Base-by-base conservation (phyloP, 2,113 vertebrate species). In the Urocitellus parryii region DNA sequence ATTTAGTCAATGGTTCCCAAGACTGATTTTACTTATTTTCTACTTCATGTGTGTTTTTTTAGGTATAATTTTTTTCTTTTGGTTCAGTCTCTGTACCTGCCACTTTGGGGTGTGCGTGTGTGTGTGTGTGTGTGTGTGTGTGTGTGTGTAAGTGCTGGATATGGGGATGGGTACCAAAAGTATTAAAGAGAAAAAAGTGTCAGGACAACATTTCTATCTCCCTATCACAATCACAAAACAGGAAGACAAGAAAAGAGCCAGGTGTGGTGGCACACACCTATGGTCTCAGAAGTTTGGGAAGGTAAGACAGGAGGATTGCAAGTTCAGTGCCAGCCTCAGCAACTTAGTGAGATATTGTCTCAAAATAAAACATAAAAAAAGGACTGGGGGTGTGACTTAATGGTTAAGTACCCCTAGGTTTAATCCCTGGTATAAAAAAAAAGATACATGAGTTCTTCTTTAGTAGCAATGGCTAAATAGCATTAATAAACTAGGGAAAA, bases 1-100 rank as follows among this genome's bases (percentile, higher is more conserved):
- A 81, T 96, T 92, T 94, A 97, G 25, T 68, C 77, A 96, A 39
- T 14, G 93, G 86, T 84, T 91, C 42, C 70, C 51, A 25, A 93
- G 39, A 91, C 68, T 76, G 24, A 92, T 88, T 94, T 93, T 68
- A 93, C 74, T 88, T 85, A 78, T 91, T 91, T 89, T 80, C 76
- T 6, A 72, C 37, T 81, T 91, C 5, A 56, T 94, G 4, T 91
- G 56, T 87, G 5, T 94, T 91, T 85, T 63, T 88, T 73, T 77
- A 27, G 22, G 53, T 56, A 42, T 89, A 48, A 93, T 42, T 81
- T 58, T 88, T 84, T 76, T 73, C 9, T 94, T 95, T 87, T 67
- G 37, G 17, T 73, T 97, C 96, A 86, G 22, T 94, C 91, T 95
- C 67, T 93, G 29, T 86, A 72, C 34, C 34, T 93, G 91, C 29